These are phyloP conservation scores for Drosophila grimshawi DNA, from an alignment of 1,140 invertebrate genomes.

Conservation along the genomic window DNA sequence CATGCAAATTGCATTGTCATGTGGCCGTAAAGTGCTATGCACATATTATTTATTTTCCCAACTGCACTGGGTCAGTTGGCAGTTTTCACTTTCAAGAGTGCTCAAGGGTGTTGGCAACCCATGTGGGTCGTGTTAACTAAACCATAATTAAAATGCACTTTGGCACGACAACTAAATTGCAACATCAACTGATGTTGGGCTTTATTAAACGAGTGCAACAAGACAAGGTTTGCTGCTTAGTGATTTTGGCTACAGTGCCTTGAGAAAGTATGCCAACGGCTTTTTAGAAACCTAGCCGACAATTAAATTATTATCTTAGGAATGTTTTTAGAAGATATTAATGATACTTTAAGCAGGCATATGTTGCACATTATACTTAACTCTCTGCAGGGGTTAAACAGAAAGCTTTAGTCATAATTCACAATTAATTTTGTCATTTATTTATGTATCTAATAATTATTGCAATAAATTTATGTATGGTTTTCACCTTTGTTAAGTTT, in stretches of 20 bases:
- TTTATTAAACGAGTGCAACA: conserved; percentile 65
- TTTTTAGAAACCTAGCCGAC: conserved; percentile 6
- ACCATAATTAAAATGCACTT: conserved; percentile 78
- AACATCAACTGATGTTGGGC: conserved; percentile 55
- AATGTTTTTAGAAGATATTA: conserved; percentile 10
- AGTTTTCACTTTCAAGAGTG: conserved; percentile 71
- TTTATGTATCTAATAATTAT: neutral
- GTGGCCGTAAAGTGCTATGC: conserved; percentile 18
- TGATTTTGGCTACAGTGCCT: conserved; percentile 38
- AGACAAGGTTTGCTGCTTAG: neutral
- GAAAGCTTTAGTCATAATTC: too few relatives aligned
- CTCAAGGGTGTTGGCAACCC: conserved; percentile 2
- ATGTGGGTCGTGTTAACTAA: conserved; percentile 54
- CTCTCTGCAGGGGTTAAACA: neutral
- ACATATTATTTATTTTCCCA: conserved; percentile 38
- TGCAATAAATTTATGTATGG: too few relatives aligned
- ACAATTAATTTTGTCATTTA: neutral
- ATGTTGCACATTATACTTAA: neutral
- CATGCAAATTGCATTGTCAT: conserved; percentile 63
- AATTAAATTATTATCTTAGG: neutral
- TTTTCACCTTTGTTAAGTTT: too few relatives aligned
- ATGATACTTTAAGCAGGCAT: neutral
- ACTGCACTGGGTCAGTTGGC: conserved; percentile 35
- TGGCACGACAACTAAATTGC: conserved; percentile 58
- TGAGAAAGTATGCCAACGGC: conserved; percentile 63